These are phyloP conservation scores for Myotis daubentonii DNA, from an alignment of 2,797 vertebrate genomes.

Conservation along the genomic window DNA sequence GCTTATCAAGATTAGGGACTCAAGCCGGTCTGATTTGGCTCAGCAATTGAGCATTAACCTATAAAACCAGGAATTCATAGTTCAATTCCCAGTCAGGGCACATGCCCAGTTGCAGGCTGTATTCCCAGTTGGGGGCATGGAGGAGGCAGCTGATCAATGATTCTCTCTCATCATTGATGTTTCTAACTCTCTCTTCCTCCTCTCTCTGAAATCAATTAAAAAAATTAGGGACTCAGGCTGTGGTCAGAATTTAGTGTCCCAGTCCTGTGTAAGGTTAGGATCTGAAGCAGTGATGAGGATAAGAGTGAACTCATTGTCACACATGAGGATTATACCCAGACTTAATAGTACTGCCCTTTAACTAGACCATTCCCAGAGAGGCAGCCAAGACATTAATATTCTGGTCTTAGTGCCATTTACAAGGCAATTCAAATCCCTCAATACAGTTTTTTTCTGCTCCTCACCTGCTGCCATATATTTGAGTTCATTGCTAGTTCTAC, in stretches of 20 bases:
- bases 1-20: not conserved
- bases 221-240: not conserved
- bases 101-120: no score
- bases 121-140: no score
- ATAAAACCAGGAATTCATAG: no score
- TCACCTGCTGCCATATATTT: slow-evolving; percentile 64
- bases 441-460: slow-evolving; percentile 35
- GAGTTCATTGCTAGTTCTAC: slow-evolving; percentile 55
- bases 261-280: not conserved
- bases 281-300: slow-evolving; percentile 35
- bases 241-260: slow-evolving; percentile 13
- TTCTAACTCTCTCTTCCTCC: no score
- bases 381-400: slow-evolving; percentile 58
- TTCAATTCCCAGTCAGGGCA: no score
- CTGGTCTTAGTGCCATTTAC: slow-evolving; percentile 47
- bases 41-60: no score
- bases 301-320: slow-evolving; percentile 13
- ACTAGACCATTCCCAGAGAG: slow-evolving; percentile 45
- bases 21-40: not conserved
- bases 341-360: slow-evolving; percentile 57
- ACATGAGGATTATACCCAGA: not conserved
- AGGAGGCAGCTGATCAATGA: no score
- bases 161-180: no score
- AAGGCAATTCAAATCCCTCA: slow-evolving; percentile 59
- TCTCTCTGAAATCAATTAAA: no score